phyloP scores from a whole-genome alignment of 2,113 vertebrate species.

The Dendropsophus ebraccatus region DNA sequence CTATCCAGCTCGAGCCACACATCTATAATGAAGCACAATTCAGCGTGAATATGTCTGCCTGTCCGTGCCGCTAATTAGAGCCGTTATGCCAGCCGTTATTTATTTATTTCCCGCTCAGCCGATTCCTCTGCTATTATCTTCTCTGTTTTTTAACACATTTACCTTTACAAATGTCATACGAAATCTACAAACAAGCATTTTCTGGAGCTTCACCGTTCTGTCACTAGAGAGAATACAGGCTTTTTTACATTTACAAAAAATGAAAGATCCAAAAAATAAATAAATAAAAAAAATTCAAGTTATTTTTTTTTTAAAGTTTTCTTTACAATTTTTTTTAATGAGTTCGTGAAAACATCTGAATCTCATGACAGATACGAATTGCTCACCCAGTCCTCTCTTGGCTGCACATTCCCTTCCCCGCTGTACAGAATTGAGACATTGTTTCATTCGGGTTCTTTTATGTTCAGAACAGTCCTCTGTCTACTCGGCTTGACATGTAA shows the following conservation, averaged over 20 bases:
- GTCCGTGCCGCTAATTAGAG: constrained; percentile 37
- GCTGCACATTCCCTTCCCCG: not conserved
- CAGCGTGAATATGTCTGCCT: constrained; percentile 7
- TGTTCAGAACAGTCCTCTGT: not conserved
- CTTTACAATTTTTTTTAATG: constrained; percentile 27
- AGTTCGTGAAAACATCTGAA: constrained; percentile 21
- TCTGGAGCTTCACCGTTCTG: not conserved
- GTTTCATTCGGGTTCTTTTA: constrained; percentile 12
- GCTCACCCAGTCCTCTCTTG: not conserved
- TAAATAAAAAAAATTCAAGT: not conserved
- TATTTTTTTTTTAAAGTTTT: constrained; percentile 22
- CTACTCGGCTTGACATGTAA: constrained; percentile 14
- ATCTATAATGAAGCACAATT: not conserved
- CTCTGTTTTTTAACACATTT: constrained; percentile 9
- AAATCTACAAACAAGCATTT: constrained; percentile 37
- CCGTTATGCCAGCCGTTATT: not conserved
- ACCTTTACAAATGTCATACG: constrained; percentile 29
- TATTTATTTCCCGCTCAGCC: constrained; percentile 34
- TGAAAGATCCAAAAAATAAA: not conserved
- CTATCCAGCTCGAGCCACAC: constrained; percentile 20
- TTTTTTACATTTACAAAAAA: not conserved
- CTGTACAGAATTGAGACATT: constrained; percentile 9
- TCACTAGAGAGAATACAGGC: constrained; percentile 9
- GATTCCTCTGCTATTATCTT: constrained; percentile 12
- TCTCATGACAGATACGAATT: constrained; percentile 7